These are phyloP conservation scores for Drosophila ezoana DNA, from an alignment of 2,888 invertebrate genomes.

Conservation along the genomic window DNA sequence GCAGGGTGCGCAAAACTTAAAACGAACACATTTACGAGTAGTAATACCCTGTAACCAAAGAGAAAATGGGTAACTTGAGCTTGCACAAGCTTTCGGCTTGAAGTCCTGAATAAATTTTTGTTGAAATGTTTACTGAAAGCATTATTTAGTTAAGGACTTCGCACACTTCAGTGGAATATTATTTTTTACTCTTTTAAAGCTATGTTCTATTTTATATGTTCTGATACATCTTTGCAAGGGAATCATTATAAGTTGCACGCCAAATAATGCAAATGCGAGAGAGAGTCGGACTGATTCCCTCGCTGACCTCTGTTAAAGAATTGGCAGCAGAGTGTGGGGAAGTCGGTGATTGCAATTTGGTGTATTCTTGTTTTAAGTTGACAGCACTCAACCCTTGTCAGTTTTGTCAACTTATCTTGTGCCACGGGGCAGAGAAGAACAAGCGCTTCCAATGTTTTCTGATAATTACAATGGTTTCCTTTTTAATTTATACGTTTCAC, in stretches of 20 bases:
- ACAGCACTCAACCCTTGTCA: constrained; percentile 42
- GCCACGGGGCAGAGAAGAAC: constrained; percentile 27
- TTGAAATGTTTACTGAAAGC: too few relatives aligned
- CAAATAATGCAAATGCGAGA: too few relatives aligned
- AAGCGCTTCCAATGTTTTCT: constrained; percentile 66
- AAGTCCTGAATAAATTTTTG: too few relatives aligned
- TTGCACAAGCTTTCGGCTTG: too few relatives aligned
- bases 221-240: too few relatives aligned
- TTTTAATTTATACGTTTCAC: constrained; percentile 48
- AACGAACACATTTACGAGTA: constrained; percentile 38
- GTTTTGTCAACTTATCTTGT: constrained; percentile 62
- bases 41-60: not conserved
- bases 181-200: too few relatives aligned
- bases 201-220: too few relatives aligned
- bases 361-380: not conserved
- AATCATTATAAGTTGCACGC: too few relatives aligned
- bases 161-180: too few relatives aligned
- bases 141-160: too few relatives aligned
- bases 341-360: not conserved
- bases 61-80: not conserved
- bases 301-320: too few relatives aligned
- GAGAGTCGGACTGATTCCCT: too few relatives aligned
- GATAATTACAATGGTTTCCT: constrained; percentile 71
- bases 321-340: constrained; percentile 1
- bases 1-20: constrained; percentile 37